Percentiles rank a stretch among this genome's conserved stretches.
Evolutionary conservation across 2,888 invertebrate species (phyloP).

Genomic region (Octodonta nipae): DNA sequence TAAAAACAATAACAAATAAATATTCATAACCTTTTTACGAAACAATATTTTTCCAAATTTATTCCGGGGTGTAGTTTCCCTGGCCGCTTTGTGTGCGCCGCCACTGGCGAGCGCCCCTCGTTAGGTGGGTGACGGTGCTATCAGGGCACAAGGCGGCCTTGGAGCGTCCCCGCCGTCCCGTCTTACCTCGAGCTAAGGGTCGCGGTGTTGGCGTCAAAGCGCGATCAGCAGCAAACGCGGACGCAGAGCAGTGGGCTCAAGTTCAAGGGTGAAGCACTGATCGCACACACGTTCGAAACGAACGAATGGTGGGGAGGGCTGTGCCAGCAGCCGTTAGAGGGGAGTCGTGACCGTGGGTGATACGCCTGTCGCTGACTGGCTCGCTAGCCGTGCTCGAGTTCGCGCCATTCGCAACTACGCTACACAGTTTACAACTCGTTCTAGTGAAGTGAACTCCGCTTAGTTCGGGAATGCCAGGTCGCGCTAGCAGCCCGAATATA

Average conservation of each 20-base stretch:
- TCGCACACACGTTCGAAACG: slow-evolving; percentile 10
- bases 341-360: slow-evolving; percentile 39
- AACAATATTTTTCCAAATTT: too few relatives aligned
- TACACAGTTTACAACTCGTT: too few relatives aligned
- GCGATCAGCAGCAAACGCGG: slow-evolving; percentile 13
- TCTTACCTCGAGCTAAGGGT: slow-evolving; percentile 5
- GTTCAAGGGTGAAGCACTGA: slow-evolving; percentile 38
- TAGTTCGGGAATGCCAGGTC: slow-evolving; percentile 36
- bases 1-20: too few relatives aligned
- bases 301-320: slow-evolving; percentile 11
- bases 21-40: too few relatives aligned
- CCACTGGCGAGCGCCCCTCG: slow-evolving; percentile 6
- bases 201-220: slow-evolving; percentile 19
- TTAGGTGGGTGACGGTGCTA: slow-evolving; percentile 12
- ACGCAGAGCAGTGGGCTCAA: slow-evolving; percentile 27
- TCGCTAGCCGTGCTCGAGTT: slow-evolving; percentile 19
- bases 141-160: slow-evolving; percentile 18
- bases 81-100: slow-evolving; percentile 4
- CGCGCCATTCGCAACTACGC: slow-evolving; percentile 23
- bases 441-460: too few relatives aligned
- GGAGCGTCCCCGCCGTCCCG: slow-evolving; percentile 13
- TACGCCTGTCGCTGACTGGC: slow-evolving; percentile 36
- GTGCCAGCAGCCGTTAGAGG: slow-evolving; percentile 14
- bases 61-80: slow-evolving; percentile 8
- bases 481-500: slow-evolving; percentile 30